These are phyloP conservation scores for Trichonephila clavipes DNA, from an alignment of 1,140 invertebrate genomes.

Conservation along the genomic window DNA sequence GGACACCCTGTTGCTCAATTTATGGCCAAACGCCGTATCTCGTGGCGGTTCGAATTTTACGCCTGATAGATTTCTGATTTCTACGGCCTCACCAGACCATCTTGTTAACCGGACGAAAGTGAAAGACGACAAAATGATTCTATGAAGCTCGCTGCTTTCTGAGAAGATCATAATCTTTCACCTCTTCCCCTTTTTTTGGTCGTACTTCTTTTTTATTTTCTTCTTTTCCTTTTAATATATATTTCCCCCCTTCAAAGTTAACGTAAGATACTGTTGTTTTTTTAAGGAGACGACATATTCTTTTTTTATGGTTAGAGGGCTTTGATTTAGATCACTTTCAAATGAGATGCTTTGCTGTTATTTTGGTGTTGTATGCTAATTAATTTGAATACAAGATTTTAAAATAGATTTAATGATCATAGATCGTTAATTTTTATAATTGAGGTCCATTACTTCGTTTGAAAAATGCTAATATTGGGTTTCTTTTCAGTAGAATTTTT, in stretches of 20 bases:
- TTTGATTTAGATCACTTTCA: no score
- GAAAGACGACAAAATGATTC: conserved; percentile 29
- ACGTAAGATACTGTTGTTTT: not conserved
- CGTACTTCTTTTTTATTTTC: not conserved
- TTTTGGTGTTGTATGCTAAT: no score
- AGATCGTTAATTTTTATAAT: no score
- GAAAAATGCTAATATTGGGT: no score
- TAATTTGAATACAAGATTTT: no score
- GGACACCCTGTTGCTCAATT: conserved; percentile 72
- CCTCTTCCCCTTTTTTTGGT: no score
- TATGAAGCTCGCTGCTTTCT: not conserved
- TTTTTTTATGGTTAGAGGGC: not conserved
- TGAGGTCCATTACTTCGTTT: no score
- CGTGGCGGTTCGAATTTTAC: conserved; percentile 68
- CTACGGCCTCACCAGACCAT: not conserved
- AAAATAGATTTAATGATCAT: no score
- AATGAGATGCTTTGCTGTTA: no score
- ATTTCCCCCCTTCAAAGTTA: not conserved
- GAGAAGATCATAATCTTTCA: not conserved
- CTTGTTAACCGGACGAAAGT: not conserved
- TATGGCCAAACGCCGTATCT: conserved; percentile 60
- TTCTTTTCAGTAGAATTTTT: no score
- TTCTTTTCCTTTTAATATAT: not conserved
- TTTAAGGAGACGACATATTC: not conserved
- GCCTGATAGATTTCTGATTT: conserved; percentile 62